phyloP scores from a whole-genome alignment of 1,140 invertebrate genomes.

The Drosophila takahashii region DNA sequence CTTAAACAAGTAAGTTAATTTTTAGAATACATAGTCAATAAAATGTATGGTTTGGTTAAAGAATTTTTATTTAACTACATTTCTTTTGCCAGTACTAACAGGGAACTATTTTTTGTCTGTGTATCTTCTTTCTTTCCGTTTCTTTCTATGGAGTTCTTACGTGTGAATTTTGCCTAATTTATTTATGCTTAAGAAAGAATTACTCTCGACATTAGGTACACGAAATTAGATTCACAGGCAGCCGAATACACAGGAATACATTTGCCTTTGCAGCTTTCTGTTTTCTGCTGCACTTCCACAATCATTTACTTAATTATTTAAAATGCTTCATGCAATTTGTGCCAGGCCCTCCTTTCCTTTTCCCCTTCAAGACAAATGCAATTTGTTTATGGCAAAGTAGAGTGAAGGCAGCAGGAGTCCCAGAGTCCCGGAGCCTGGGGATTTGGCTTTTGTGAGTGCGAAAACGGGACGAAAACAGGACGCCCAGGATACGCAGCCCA shows the following conservation, averaged over 20 bases:
- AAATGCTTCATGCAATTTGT: constrained; percentile 57
- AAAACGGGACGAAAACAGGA: not conserved
- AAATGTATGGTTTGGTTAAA: too few relatives aligned
- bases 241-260: not conserved
- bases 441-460: constrained; percentile 25
- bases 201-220: constrained; percentile 41
- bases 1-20: too few relatives aligned
- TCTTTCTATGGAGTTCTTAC: constrained; percentile 3
- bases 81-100: not conserved
- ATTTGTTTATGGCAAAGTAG: constrained; percentile 45
- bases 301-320: constrained; percentile 72
- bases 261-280: not conserved
- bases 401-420: constrained; percentile 8
- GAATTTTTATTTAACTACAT: too few relatives aligned
- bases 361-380: constrained; percentile 31
- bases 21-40: too few relatives aligned
- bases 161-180: constrained; percentile 59
- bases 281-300: constrained; percentile 7
- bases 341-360: not conserved
- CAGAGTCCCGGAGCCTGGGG: constrained; percentile 16
- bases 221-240: constrained; percentile 47
- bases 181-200: constrained; percentile 50
- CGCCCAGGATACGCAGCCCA: constrained; percentile 19
- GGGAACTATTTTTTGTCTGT: not conserved
- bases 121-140: not conserved